Percentiles rank a stretch among this genome's conserved stretches.
These are phyloP conservation scores for Stenopsyche tienmushanensis DNA, from an alignment of 1,140 invertebrate genomes.

Conservation along the genomic window DNA sequence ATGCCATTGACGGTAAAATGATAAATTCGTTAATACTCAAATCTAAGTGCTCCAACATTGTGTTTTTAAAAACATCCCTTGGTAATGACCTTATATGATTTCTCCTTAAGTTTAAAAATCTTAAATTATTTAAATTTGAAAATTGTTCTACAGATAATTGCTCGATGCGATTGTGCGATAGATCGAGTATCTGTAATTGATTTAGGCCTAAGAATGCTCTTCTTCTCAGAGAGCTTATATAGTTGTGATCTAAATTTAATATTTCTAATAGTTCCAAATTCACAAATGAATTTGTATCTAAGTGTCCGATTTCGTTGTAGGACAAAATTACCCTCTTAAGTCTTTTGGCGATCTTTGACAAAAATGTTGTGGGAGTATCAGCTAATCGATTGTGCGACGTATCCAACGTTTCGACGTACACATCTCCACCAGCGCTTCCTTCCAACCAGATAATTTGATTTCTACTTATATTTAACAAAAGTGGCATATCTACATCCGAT, in stretches of 20 bases:
- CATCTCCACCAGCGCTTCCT: constrained; percentile 52
- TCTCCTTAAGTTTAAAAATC: constrained; percentile 73
- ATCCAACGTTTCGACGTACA: constrained; percentile 68
- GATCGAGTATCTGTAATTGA: constrained; percentile 74
- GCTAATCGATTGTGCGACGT: constrained; percentile 67
- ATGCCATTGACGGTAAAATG: constrained; percentile 68
- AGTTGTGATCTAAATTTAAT: constrained; percentile 73
- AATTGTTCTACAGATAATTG: constrained; percentile 81
- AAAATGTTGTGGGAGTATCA: constrained; percentile 64
- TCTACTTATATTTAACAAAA: constrained; percentile 68
- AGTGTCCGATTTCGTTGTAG: constrained; percentile 69
- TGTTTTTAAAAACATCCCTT: constrained; percentile 78
- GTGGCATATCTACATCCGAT: constrained; percentile 59
- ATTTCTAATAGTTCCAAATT: constrained; percentile 70
- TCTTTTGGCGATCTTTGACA: constrained; percentile 61
- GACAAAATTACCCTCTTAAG: constrained; percentile 69
- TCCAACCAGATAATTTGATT: constrained; percentile 66
- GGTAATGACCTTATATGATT: constrained; percentile 77
- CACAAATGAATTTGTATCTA: constrained; percentile 72
- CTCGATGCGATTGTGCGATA: constrained; percentile 75
- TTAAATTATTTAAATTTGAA: constrained; percentile 71
- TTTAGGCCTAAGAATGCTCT: constrained; percentile 73
- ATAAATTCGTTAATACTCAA: constrained; percentile 77
- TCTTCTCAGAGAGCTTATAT: constrained; percentile 68
- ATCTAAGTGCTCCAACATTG: constrained; percentile 76